Evolutionary conservation across 2,113 vertebrate species (phyloP).

Genomic region (rat (Rattus norvegicus)): GRCr8 NC_086035.1:21969001-21969500

Average conservation of each 20-base stretch:
- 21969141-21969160: background rate
- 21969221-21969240: accelerated
- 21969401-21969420: background rate
- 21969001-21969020: background rate
- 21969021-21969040: background rate
- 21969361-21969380: background rate
- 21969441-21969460: background rate
- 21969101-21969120: background rate
- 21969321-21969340: background rate
- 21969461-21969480: background rate
- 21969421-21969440: background rate
- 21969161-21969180: background rate
- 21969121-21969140: background rate
- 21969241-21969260: accelerated
- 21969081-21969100: background rate
- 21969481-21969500: background rate
- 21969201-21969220: background rate
- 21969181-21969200: background rate
- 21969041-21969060: background rate
- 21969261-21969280: background rate
- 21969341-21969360: background rate
- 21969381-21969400: background rate
- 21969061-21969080: background rate
- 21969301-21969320: background rate
- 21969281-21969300: background rate